These are phyloP conservation scores for Leucophenga varia DNA, from an alignment of 1,140 invertebrate genomes.

Conservation along the genomic window DNA sequence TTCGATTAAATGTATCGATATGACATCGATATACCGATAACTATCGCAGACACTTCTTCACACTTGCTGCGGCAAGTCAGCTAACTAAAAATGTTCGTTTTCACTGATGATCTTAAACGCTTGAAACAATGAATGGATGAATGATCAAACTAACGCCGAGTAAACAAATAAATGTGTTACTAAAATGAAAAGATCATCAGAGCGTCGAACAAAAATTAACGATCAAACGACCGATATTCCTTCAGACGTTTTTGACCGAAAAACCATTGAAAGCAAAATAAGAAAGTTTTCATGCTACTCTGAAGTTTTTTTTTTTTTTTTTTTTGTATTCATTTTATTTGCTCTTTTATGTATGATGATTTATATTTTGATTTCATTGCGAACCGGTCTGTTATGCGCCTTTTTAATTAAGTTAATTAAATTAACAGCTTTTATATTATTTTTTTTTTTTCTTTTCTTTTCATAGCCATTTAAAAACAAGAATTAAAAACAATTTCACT, in stretches of 20 bases:
- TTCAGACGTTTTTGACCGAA: slow-evolving; percentile 39
- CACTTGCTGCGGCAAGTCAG: too few relatives aligned
- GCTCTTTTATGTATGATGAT: background rate
- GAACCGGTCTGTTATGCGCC: slow-evolving; percentile 36
- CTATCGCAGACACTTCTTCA: too few relatives aligned
- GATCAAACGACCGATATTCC: slow-evolving; percentile 10
- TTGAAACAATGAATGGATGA: too few relatives aligned
- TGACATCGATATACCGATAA: too few relatives aligned
- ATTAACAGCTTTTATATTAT: slow-evolving; percentile 42
- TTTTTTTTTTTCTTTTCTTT: background rate
- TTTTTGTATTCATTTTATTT: slow-evolving; percentile 10
- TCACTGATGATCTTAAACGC: too few relatives aligned
- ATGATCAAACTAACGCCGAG: too few relatives aligned
- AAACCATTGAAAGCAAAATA: slow-evolving; percentile 51
- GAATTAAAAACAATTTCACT: too few relatives aligned
- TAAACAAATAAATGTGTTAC: too few relatives aligned
- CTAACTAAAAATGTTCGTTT: too few relatives aligned
- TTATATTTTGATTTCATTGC: slow-evolving; percentile 19
- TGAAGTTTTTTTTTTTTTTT: slow-evolving; percentile 19
- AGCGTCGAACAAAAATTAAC: background rate
- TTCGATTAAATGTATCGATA: too few relatives aligned
- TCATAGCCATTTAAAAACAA: too few relatives aligned
- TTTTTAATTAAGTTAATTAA: slow-evolving; percentile 50
- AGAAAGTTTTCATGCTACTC: slow-evolving; percentile 33
- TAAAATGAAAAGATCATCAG: too few relatives aligned